Percentiles rank a stretch among this genome's conserved stretches.
phyloP scores from a whole-genome alignment of 2,797 vertebrate species.

The Mus caroli region DNA sequence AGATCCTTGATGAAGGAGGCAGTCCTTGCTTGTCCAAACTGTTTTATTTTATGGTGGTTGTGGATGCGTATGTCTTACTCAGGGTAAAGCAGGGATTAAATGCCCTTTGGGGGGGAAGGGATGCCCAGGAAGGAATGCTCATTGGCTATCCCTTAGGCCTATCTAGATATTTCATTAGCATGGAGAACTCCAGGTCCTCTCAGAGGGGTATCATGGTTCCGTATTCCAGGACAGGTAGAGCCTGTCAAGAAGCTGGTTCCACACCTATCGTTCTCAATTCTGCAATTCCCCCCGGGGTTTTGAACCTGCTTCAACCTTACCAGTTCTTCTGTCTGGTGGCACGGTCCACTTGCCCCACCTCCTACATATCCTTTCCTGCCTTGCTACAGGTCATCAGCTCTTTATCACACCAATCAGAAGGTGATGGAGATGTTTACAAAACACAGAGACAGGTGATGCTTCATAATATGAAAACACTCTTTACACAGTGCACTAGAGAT shows the following conservation, averaged over 20 bases:
- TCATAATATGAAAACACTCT: background rate
- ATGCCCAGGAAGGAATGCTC: background rate
- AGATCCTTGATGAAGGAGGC: background rate
- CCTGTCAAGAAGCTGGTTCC: background rate
- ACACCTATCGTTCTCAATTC: background rate
- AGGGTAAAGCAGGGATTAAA: background rate
- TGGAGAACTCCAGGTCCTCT: background rate
- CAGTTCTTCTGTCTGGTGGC: too few species aligned
- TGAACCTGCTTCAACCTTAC: background rate
- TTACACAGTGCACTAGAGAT: background rate
- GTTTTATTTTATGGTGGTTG: background rate
- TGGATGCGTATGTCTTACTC: background rate
- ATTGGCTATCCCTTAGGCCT: too few species aligned
- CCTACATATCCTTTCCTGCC: background rate
- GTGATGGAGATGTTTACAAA: background rate
- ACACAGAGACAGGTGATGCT: background rate
- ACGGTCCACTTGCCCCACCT: background rate
- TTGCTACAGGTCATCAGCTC: background rate
- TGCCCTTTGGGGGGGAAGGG: background rate
- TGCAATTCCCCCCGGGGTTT: background rate
- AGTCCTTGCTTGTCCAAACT: background rate
- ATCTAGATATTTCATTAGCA: background rate
- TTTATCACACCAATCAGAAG: background rate
- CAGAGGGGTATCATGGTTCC: background rate
- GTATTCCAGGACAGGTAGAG: background rate